Base-by-base conservation (phyloP, 1,140 invertebrate species). In the Halyomorpha halys region DNA sequence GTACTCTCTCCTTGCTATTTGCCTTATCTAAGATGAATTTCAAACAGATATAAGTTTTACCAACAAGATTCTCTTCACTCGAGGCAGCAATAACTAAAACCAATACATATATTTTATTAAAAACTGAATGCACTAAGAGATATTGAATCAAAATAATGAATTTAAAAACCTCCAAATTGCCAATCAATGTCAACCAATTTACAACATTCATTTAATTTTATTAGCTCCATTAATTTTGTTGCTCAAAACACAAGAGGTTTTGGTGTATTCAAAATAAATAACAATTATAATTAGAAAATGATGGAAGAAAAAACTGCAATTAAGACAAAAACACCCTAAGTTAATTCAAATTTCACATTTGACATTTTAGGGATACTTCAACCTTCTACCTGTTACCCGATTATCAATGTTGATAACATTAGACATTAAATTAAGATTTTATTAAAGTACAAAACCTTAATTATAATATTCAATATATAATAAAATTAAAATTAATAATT, bases 181-280 rank as follows among this genome's bases (percentile, higher is more conserved):
- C 62, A 63, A 49, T 63, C 62, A 30, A 63, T 25, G 23, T 63
- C 62, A 23, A 63, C 49, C 4, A 63, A 19, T 47, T 39, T 60
- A 27, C 54, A 59, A 11, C 49, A 9, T 11, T 51, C 49, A 19
- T 18, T 18, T 23, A 51, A 18, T 23, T 19, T 51, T 19, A 14
- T 51, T 5, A 51, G 6, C n/a, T 51, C 21, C n/a, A 51, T 51
- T 14, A 8, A 23, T 51, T 23, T 51, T 8, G 5, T 1, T 11
- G 21, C 6, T 18, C n/a, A 51, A 13, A 39, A 39, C 27, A 30
- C 27, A 30, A 8, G 27, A 8, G 8, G 8, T 30, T 30, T 30
- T 30, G 3, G 8, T 30, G 8, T 4, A 30, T 30, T 30, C 3
- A 30, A 30, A 30, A 30, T 30, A 30, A 30, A 4, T 30, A 30